Base-by-base conservation (phyloP, 2,888 invertebrate genomes). In the Aelia acuminata region DNA sequence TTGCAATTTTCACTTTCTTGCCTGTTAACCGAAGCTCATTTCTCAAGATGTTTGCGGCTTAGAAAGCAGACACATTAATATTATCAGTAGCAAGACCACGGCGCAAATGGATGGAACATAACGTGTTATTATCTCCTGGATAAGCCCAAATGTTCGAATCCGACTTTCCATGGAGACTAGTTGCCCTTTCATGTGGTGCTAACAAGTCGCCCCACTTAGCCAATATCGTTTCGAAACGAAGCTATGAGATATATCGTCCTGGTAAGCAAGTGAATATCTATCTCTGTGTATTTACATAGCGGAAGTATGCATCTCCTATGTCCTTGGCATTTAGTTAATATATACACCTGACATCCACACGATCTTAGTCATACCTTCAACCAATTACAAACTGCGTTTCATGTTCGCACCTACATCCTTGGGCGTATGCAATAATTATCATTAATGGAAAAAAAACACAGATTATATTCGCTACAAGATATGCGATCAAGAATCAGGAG, bases 341-440 rank as follows among this genome's bases (percentile, higher is more conserved):
- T 80, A 80, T 80, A 80, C 80, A 80, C 80, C 80, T 80, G 80
- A 80, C 80, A 80, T 80, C 80, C 80, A 80, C 80, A 80, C 80
- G 13, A 43, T 80, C 43, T 80, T 80, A 80, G 80, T 80, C 80
- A 80, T 80, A 80, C 31, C 80, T 22, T 47, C 22, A n/a, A 43
- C 80, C 80, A 80, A 80, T 80, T 43, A n/a, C 80, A 39, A 80
- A 43, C 43, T 39, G 22, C 80, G 39, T 47, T 80, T 47, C 80
- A 80, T 70, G 15, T 7, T 70, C 35, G 63, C 63, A 70, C 63
- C 35, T 70, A 70, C 63, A 70, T 35, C 18, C 63, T 70, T 70
- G 5, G 63, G 31, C 18, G 18, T 70, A 70, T 35, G 7, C 35
- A 70, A 70, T 70, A 70, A 70, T 70, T 35, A 70, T 20, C 35